Conservation (phyloP, 1,140 invertebrate species). For the Pantala flavescens region DNA sequence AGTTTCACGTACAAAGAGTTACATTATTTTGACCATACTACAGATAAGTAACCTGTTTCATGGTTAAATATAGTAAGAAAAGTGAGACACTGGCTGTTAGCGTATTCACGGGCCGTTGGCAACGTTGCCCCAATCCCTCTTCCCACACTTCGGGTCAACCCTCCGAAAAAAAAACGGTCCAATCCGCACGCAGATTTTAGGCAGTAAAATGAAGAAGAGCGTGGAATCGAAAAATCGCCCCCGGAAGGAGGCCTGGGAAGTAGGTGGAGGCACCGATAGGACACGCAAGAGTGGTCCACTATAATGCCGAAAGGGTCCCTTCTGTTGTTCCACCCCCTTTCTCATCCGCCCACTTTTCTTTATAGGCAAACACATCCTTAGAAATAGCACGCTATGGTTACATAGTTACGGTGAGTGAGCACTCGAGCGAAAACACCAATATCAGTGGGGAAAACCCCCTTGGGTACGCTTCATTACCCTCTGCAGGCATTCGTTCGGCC, state of each 20-base stretch:
- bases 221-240: no score
- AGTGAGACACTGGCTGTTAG: no score
- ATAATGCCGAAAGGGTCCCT: not conserved
- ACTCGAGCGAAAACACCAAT: not conserved
- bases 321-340: not conserved
- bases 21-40: no score
- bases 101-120: no score
- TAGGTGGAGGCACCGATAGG: not conserved
- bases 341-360: not conserved
- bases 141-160: no score
- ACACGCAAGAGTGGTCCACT: not conserved
- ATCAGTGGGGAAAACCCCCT: not conserved
- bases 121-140: no score
- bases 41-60: no score
- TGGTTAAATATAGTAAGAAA: no score
- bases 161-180: no score
- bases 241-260: not conserved
- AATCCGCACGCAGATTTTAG: no score
- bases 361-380: not conserved
- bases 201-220: no score
- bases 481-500: not conserved
- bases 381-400: not conserved
- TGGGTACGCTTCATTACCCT: not conserved
- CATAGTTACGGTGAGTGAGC: not conserved
- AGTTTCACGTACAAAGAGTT: no score